Percentiles rank a stretch among this genome's conserved stretches.
Conservation (phyloP, 2,797 vertebrate genomes). For the Saxicola maurus region DNA sequence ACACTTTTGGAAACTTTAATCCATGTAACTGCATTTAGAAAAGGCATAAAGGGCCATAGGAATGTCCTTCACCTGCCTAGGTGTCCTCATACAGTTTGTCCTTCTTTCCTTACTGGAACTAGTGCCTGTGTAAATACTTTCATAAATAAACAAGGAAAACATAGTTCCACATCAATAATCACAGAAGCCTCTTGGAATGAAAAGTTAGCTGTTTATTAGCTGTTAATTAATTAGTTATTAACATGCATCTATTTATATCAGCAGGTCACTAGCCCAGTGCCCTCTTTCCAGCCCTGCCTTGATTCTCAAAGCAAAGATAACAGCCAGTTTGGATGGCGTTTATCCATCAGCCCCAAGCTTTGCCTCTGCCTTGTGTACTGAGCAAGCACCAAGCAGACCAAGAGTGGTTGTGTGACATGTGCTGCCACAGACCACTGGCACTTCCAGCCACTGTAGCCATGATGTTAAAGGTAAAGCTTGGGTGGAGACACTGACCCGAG, state of each 20-base stretch:
- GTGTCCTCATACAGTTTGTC: not conserved
- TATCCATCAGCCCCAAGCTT: not conserved
- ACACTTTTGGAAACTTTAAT: not conserved
- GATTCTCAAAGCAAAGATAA: not conserved
- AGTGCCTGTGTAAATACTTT: not conserved
- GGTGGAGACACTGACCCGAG: not conserved
- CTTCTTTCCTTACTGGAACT: not conserved
- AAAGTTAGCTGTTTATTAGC: not conserved
- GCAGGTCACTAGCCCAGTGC: not conserved
- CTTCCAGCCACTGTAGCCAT: not conserved
- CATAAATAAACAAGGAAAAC: not conserved
- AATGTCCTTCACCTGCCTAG: not conserved
- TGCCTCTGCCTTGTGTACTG: not conserved
- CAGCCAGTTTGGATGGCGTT: not conserved
- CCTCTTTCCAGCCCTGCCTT: not conserved
- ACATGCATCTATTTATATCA: not conserved
- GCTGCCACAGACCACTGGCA: not conserved
- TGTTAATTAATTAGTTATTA: conserved; percentile 16
- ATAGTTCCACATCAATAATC: not conserved
- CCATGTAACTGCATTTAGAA: not conserved
- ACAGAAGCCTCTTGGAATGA: not conserved
- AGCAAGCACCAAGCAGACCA: not conserved
- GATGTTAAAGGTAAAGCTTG: not conserved
- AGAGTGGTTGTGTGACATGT: not conserved
- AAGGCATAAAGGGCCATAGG: not conserved